Evolutionary conservation across 2,797 vertebrate genomes (phyloP).

Genomic region (Periophthalmus magnuspinnatus): DNA sequence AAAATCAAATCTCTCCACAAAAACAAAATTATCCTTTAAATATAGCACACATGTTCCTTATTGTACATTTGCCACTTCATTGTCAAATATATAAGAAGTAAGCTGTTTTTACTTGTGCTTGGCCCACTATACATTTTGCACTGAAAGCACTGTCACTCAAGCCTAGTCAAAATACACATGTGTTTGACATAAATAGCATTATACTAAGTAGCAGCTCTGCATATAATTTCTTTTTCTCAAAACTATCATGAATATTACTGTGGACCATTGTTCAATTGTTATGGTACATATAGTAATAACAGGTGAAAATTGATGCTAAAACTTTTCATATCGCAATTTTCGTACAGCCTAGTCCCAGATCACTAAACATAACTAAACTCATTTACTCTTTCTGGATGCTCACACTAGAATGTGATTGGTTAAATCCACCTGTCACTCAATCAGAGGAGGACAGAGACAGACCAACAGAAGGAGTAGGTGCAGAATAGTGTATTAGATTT

Average conservation of each 20-base stretch:
- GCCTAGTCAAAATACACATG: constrained; percentile 13
- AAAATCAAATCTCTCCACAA: constrained; percentile 40
- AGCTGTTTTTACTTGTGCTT: constrained; percentile 36
- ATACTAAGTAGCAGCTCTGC: constrained; percentile 19
- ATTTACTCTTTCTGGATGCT: neutral
- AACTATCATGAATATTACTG: constrained; percentile 13
- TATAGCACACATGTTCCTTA: constrained; percentile 23
- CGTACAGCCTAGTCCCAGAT: too few relatives aligned
- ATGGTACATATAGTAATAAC: neutral
- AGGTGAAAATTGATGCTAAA: too few relatives aligned
- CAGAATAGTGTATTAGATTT: neutral
- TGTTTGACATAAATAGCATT: constrained; percentile 27
- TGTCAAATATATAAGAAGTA: constrained; percentile 27
- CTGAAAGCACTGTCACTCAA: constrained; percentile 34
- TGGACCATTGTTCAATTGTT: neutral
- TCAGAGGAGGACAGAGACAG: too few relatives aligned
- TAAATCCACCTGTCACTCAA: neutral
- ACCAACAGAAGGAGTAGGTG: neutral
- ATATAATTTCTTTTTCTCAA: constrained; percentile 21
- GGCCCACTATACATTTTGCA: constrained; percentile 20
- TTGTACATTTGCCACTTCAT: constrained; percentile 30
- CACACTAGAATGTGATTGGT: neutral
- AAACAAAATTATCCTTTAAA: constrained; percentile 49
- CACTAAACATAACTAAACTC: neutral
- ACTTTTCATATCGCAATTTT: too few relatives aligned